Percentiles rank a stretch among this genome's conserved stretches.
phyloP scores from a whole-genome alignment of 2,113 vertebrate genomes.

The Tautogolabrus adspersus region DNA sequence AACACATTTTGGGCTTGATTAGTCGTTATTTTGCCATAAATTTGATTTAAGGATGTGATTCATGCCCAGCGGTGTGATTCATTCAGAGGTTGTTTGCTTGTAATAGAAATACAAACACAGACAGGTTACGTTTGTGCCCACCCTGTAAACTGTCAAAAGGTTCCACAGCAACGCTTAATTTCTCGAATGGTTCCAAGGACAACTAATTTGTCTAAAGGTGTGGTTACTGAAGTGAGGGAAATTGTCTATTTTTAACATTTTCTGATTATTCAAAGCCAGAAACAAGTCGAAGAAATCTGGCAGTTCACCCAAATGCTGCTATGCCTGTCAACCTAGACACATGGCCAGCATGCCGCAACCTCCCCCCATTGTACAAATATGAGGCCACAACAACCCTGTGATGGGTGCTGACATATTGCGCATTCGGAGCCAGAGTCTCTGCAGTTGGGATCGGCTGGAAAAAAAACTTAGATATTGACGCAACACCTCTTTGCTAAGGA shows the following conservation, averaged over 20 bases:
- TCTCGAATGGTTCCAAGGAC: constrained; percentile 45
- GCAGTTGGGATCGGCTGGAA: too few relatives aligned
- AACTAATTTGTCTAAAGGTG: constrained; percentile 46
- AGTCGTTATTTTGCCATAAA: constrained; percentile 50
- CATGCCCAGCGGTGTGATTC: constrained; percentile 46
- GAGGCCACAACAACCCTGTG: too few relatives aligned
- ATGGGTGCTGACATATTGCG: too few relatives aligned
- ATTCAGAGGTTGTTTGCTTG: constrained; percentile 37
- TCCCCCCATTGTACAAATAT: too few relatives aligned
- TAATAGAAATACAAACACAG: constrained; percentile 55
- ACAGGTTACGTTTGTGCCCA: constrained; percentile 30
- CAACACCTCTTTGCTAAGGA: too few relatives aligned
- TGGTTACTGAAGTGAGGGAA: constrained; percentile 23
- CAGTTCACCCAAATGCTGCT: neutral
- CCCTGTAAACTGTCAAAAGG: constrained; percentile 33
- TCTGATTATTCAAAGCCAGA: constrained; percentile 6
- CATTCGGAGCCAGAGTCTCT: too few relatives aligned
- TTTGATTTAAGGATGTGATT: constrained; percentile 57
- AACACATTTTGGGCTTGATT: constrained; percentile 40
- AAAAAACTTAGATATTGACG: too few relatives aligned
- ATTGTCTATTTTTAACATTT: neutral
- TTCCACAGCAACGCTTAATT: constrained; percentile 24
- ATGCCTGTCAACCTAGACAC: too few relatives aligned
- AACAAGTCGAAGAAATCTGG: neutral
- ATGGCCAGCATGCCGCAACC: too few relatives aligned